Base-by-base conservation (phyloP, 2,888 invertebrate species). In the Leuctra nigra region DNA sequence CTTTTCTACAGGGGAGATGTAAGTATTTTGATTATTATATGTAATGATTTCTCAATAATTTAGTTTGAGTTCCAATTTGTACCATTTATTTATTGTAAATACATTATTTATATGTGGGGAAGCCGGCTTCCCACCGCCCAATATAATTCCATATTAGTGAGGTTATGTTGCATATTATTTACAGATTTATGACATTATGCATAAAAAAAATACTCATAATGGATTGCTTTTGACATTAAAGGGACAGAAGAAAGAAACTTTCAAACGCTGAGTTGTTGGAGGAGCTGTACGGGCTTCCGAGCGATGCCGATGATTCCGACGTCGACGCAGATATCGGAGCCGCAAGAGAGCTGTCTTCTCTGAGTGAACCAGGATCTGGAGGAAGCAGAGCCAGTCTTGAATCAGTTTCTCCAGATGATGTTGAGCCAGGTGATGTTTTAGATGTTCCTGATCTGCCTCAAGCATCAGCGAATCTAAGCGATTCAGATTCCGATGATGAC, bases 301-400 rank as follows among this genome's bases (percentile, higher is more conserved):
- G 47, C 29, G 47, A 47, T 23, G n/a, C n/a, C n/a, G 47, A 13
- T 25, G 47, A 47, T 13, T 18, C 47, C n/a, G 47, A 25, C 11
- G 47, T 23, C 29, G 47, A 47, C 22, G 25, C 47, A 11, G 47
- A 47, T 25, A 4, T 24, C 24, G 47, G 47, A 22, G 47, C 47
- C 16, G 24, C 11, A 11, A 11, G 16, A 14, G 47, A 47, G 16
- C 23, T 47, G 11, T 11, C 24, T 7, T 4, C 47, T 14, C 29
- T 47, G 11, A 11, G 23, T 11, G 14, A 13, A 47, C 22, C 47
- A 7, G 24, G 13, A 18, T 24, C 14, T n/a, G 23, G 47, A 6
- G 23, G 47, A 13, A 7, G 24, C n/a, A n/a, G 47, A 11, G 47
- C 22, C 11, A 23, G 20, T 9, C 29, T 47, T 11, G 47, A 33